These are phyloP conservation scores for Mesocricetus auratus DNA, from an alignment of 2,113 vertebrate genomes.

Conservation along the genomic window DNA sequence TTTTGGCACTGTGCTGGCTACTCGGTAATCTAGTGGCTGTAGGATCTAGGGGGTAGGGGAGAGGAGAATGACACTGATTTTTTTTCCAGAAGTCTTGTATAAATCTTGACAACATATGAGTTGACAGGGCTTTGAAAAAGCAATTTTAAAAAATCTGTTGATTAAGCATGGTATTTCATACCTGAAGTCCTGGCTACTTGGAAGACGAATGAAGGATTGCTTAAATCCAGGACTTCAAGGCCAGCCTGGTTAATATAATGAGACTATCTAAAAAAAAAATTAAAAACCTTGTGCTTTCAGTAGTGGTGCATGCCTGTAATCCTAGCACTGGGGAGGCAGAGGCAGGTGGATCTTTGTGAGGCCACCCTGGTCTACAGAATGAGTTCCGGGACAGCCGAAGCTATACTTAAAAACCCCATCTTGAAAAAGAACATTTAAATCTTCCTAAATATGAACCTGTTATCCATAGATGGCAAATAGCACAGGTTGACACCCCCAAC, in stretches of 20 bases:
- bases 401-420: not conserved
- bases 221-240: not conserved
- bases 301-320: not conserved
- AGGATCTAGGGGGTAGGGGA: not conserved
- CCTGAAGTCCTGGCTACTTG: not conserved
- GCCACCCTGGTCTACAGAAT: not conserved
- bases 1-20: not conserved
- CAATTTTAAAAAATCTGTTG: not conserved
- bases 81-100: not conserved
- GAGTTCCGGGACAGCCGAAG: not conserved
- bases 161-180: not conserved
- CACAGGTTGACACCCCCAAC: not conserved
- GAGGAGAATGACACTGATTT: not conserved
- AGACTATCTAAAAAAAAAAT: not conserved
- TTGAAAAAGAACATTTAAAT: not conserved
- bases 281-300: not conserved
- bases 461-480: conserved; percentile 17
- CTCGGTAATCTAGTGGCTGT: not conserved
- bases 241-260: not conserved
- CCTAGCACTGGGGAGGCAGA: not conserved
- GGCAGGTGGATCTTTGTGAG: not conserved
- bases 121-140: not conserved
- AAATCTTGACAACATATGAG: not conserved
- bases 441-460: not conserved
- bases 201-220: not conserved